phyloP scores from a whole-genome alignment of 2,888 invertebrate species.

The Synergus laeviventris region DNA sequence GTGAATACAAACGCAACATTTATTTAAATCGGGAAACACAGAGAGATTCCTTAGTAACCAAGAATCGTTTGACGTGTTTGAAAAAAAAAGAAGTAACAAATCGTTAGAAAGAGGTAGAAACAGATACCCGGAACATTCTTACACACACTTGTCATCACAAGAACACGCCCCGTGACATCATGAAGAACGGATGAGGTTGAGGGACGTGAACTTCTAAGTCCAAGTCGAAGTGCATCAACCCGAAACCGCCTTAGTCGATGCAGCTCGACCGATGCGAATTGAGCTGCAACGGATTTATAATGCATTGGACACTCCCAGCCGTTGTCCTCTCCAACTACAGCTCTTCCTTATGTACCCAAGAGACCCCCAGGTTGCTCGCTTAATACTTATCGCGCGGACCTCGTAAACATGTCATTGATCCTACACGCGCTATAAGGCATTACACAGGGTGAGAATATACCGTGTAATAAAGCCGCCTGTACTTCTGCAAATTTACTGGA shows the following conservation, averaged over 20 bases:
- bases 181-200: conserved; percentile 44
- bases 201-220: conserved; percentile 43
- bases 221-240: conserved; percentile 52
- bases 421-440: conserved; percentile 58
- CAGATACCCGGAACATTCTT: conserved; percentile 19
- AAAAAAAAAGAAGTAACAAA: not conserved
- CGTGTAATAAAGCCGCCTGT: conserved; percentile 56
- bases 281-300: conserved; percentile 54
- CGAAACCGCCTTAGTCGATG: conserved; percentile 46
- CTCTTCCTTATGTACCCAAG: conserved; percentile 46
- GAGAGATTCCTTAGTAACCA: not conserved
- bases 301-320: conserved; percentile 48
- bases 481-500: conserved; percentile 4
- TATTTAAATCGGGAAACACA: conserved; percentile 13
- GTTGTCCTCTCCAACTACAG: conserved; percentile 49
- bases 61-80: not conserved
- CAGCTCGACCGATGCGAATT: conserved; percentile 48
- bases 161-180: conserved; percentile 49
- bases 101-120: conserved; percentile 26
- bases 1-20: conserved; percentile 11
- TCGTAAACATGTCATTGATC: conserved; percentile 68
- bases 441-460: conserved; percentile 59
- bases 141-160: conserved; percentile 39
- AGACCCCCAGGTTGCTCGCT: conserved; percentile 40
- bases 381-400: conserved; percentile 56